Evolutionary conservation across 2,797 vertebrate genomes (phyloP).

Genomic region (Limnodromus scolopaceus): DNA sequence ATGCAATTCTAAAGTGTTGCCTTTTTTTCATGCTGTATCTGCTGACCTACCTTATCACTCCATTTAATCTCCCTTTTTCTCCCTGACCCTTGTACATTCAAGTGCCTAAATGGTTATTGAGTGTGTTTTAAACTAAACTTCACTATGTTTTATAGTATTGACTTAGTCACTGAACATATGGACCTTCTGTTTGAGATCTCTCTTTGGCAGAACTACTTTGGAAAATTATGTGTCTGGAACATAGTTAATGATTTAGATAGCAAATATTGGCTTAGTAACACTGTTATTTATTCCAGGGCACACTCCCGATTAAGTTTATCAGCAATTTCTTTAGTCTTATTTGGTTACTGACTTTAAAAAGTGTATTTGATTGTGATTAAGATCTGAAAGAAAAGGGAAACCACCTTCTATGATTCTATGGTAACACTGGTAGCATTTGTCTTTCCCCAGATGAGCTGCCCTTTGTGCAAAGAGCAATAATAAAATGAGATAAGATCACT

Average conservation of each 20-base stretch:
- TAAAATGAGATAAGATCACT: neutral
- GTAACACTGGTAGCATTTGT: neutral
- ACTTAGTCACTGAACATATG: constrained; percentile 44
- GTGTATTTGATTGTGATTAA: constrained; percentile 30
- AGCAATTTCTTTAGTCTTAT: neutral
- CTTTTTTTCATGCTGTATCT: neutral
- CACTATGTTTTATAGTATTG: constrained; percentile 9
- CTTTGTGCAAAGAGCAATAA: neutral
- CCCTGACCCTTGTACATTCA: neutral
- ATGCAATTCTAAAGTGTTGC: neutral
- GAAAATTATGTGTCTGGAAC: constrained; percentile 11
- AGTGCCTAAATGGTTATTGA: constrained; percentile 37
- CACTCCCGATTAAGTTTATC: constrained; percentile 24
- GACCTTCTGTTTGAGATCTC: constrained; percentile 27
- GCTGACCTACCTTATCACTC: neutral
- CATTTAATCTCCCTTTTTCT: constrained; percentile 8
- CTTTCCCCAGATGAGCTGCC: neutral
- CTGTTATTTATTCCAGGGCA: constrained; percentile 33
- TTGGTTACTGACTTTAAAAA: constrained; percentile 24
- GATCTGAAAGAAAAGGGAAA: neutral
- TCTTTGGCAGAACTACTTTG: neutral
- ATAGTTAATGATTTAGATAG: constrained; percentile 16
- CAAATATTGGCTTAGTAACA: constrained; percentile 20
- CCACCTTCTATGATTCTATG: neutral
- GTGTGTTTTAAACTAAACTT: constrained; percentile 36